These are phyloP conservation scores for Ecliptopera silaceata DNA, from an alignment of 2,888 invertebrate genomes.

Conservation along the genomic window DNA sequence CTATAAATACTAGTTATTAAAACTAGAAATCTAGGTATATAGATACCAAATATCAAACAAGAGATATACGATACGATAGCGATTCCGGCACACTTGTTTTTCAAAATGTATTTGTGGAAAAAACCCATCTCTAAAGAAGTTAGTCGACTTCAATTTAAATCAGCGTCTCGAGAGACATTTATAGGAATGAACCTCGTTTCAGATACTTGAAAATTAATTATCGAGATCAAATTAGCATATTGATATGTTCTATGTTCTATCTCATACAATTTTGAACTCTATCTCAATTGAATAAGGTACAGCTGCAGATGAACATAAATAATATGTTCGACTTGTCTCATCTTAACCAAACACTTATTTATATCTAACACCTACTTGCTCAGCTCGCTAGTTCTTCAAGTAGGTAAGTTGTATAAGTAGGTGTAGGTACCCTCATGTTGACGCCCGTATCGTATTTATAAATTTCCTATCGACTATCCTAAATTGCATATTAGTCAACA, in stretches of 20 bases:
- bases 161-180: neutral
- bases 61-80: too few relatives aligned
- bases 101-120: neutral
- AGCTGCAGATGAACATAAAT: neutral
- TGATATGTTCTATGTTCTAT: neutral
- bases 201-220: conserved; percentile 2
- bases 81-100: too few relatives aligned
- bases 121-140: neutral
- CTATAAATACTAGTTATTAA: too few relatives aligned
- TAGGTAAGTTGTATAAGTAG: neutral
- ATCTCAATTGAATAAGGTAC: neutral
- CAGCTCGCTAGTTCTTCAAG: neutral
- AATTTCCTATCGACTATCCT: too few relatives aligned
- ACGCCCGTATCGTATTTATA: too few relatives aligned
- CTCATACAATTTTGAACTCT: neutral
- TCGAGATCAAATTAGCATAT: conserved; percentile 10
- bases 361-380: too few relatives aligned
- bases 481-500: too few relatives aligned
- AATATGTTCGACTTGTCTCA: too few relatives aligned
- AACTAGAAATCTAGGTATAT: too few relatives aligned
- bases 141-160: conserved; percentile 9
- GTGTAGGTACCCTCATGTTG: too few relatives aligned
- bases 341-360: too few relatives aligned
- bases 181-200: neutral
- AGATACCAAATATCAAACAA: too few relatives aligned